Conservation (phyloP, 2,797 vertebrate genomes). For the Falco novaeseelandiae region DNA sequence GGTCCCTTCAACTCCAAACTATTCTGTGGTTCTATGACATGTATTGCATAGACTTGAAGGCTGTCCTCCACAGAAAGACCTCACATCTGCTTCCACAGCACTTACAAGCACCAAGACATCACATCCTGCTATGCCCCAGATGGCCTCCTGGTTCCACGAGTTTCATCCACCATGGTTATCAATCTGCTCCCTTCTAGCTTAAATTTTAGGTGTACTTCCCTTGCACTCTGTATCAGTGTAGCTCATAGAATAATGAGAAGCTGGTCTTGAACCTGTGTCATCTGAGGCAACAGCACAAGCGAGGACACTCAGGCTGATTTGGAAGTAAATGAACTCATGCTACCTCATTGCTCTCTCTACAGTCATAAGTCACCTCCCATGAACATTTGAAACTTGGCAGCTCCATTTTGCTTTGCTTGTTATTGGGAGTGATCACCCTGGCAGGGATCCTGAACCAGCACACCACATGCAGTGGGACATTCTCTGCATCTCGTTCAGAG, state of each 20-base stretch:
- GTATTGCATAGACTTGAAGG: background rate
- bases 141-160: background rate
- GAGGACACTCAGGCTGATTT: background rate
- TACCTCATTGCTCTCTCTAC: background rate
- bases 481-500: slow-evolving; percentile 27
- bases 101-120: background rate
- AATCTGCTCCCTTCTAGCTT: background rate
- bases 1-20: background rate
- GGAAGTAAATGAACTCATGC: background rate
- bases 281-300: background rate
- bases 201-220: background rate
- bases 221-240: background rate
- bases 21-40: background rate
- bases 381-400: slow-evolving; percentile 55
- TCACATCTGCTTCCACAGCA: background rate
- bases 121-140: background rate
- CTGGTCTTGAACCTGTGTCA: background rate
- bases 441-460: slow-evolving; percentile 54
- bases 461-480: slow-evolving; percentile 53
- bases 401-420: slow-evolving; percentile 32
- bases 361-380: background rate
- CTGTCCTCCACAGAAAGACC: background rate
- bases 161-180: background rate
- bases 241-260: background rate
- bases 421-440: slow-evolving; percentile 36